A percentile compares a stretch with the other conserved stretches of the same genome.
These are phyloP conservation scores for Papilio elwesi DNA, from an alignment of 2,888 invertebrate genomes.

Conservation along the genomic window DNA sequence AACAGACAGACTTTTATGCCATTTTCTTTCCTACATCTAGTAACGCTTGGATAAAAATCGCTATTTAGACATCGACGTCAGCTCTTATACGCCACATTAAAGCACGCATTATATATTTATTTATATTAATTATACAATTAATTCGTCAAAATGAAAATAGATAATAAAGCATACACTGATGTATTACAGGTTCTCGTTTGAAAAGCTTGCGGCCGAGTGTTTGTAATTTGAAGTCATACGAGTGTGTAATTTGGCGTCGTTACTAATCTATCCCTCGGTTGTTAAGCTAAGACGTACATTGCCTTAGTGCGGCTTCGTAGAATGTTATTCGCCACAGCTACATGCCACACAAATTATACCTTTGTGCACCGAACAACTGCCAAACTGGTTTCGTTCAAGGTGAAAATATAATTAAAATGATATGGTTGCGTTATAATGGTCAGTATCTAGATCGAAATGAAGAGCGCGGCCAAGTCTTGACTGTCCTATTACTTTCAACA, in stretches of 20 bases:
- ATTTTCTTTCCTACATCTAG: too few species aligned
- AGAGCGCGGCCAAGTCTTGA: not conserved
- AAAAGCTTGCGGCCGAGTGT: not conserved
- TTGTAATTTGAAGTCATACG: conserved; percentile 15
- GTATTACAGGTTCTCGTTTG: not conserved
- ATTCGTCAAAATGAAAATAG: too few species aligned
- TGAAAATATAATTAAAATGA: conserved; percentile 10
- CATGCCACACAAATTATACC: conserved; percentile 10
- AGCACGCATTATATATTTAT: too few species aligned
- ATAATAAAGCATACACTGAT: too few species aligned
- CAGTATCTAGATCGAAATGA: not conserved
- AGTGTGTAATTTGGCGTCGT: conserved; percentile 31
- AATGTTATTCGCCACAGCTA: conserved; percentile 14
- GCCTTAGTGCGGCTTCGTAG: conserved; percentile 4
- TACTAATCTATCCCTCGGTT: conserved; percentile 1
- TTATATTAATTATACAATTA: too few species aligned
- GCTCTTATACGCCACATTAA: too few species aligned
- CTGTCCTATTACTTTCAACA: not conserved
- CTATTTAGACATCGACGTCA: too few species aligned
- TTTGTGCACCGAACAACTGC: conserved; percentile 13
- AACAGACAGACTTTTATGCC: too few species aligned
- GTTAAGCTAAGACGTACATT: conserved; percentile 7
- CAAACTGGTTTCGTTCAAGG: conserved; percentile 12
- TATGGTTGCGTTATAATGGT: not conserved
- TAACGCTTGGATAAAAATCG: too few species aligned